Base-by-base conservation (phyloP, 2,888 invertebrate species). In the Andricus quercusramuli region DNA sequence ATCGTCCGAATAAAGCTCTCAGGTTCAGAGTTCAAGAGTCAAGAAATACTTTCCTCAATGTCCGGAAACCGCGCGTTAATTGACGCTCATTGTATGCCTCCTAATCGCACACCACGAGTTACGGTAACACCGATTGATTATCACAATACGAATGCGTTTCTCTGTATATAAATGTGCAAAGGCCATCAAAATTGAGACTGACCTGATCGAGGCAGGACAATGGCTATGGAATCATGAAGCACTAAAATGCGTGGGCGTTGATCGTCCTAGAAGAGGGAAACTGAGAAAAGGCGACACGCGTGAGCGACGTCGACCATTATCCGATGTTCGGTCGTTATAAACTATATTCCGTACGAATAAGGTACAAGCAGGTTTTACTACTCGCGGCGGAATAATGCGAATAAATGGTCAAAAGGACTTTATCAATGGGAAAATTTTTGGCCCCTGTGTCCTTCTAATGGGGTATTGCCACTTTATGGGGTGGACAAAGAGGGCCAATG, bases 401-500 rank as follows among this genome's bases (percentile, higher is more conserved):
- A 76, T 66, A 79, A 87, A 88, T 85, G 89, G 82, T 86, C 87
- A 88, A 89, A 89, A 88, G 87, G 85, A 86, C 86, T 87, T 87
- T 89, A 88, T 90, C 89, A 90, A 90, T 89, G 87, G 86, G 86
- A 83, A 88, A 90, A 89, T 89, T 86, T 90, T 85, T 82, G 86
- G 80, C 79, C 79, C 79, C 79, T 80, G 84, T 79, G 85, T 86
- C 85, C 83, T 85, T 85, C 88, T 91, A 91, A 91, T 91, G 87
- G 89, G 80, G 85, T 84, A 84, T 85, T 84, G 84, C 78, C 80
- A 84, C 85, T 82, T 83, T 84, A 78, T 64, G 29, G 78, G 47
- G 59, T 41, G 81, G 79, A 84, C 82, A 81, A 83, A 67, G 78
- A 80, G 80, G 74, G 79, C 80, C 79, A 82, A 82, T 85, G 86